A percentile compares a stretch with the other conserved stretches of the same genome.
phyloP scores from a whole-genome alignment of 2,113 vertebrate genomes.

The Athene cunicularia region DNA sequence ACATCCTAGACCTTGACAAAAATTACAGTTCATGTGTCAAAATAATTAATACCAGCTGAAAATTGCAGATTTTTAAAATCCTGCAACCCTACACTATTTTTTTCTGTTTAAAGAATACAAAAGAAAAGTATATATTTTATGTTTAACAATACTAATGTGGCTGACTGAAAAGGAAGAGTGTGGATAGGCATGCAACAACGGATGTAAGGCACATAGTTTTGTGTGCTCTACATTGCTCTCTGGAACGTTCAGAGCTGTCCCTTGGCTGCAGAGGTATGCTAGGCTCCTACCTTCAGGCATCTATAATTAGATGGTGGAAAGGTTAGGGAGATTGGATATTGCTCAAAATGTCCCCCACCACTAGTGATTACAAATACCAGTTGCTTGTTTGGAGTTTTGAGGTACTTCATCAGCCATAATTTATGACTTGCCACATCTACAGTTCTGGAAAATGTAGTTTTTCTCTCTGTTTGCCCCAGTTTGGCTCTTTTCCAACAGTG shows the following conservation, averaged over 20 bases:
- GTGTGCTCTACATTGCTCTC: rapidly evolving
- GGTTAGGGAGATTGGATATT: not conserved
- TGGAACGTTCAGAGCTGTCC: not conserved
- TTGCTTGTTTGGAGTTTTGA: not conserved
- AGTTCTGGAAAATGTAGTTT: not conserved
- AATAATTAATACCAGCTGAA: not conserved
- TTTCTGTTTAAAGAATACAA: not conserved
- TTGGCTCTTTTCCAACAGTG: not conserved
- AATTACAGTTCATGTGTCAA: rapidly evolving
- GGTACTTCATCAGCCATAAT: not conserved
- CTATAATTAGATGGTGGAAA: not conserved
- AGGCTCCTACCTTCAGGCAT: not conserved
- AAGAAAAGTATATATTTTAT: not conserved
- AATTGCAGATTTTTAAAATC: not conserved
- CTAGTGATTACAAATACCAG: not conserved
- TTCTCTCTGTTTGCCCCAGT: not conserved
- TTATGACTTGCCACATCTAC: not conserved
- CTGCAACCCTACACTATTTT: not conserved
- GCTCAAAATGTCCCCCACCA: not conserved
- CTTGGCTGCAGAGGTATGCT: not conserved
- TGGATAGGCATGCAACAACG: rapidly evolving
- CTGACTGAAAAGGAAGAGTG: not conserved
- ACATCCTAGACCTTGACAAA: not conserved
- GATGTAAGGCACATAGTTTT: not conserved
- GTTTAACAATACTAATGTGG: rapidly evolving